Evolutionary conservation across 2,113 vertebrate species (phyloP), one percentile per base, ranked within the genome.

Genomic region (Panthera tigris): DNA sequence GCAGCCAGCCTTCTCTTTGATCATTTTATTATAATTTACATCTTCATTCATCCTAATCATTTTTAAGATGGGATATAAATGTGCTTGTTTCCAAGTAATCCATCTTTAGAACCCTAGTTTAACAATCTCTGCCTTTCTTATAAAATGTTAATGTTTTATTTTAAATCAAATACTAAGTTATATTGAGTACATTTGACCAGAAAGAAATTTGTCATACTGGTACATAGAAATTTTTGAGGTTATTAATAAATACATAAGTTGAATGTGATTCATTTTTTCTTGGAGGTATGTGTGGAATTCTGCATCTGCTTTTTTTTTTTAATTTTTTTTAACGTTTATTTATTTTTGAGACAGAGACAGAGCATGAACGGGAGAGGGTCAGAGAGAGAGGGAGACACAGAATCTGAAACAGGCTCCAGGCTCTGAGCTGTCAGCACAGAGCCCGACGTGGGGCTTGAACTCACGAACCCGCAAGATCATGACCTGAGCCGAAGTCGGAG

Each of bases 31-130:
- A 73, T 61, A 97, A 89, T 96, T 96, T 96, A 94, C 68, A 94
- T 96, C 96, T 98, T 93, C 39, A 97, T 97, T 97, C 57, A 96
- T 68, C 97, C 92, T 92, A 95, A 95, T 93, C 89, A 97, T 74
- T 96, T 84, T n/a, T 93, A 79, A 96, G 94, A 93, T 61, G 36
- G 33, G 36, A 55, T 89, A 96, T 73, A 89, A 90, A 85, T 95
- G 19, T 63, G n/a, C 79, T 92, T 84, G 9, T 95, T 96, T 95
- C 71, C 61, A 94, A 81, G 66, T 50, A 88, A 66, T 66, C 7
- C 25, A 81, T 91, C 83, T 97, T 95, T 82, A 78, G 39, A 95
- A 55, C 10, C 88, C 29, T 7, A 68, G 27, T 31, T 85, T 39
- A 93, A 18, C 15, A 81, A 36, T 16, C 8, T 78, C 25, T 82